phyloP scores from a whole-genome alignment of 2,888 invertebrate genomes.

The Camponotus fellah region DNA sequence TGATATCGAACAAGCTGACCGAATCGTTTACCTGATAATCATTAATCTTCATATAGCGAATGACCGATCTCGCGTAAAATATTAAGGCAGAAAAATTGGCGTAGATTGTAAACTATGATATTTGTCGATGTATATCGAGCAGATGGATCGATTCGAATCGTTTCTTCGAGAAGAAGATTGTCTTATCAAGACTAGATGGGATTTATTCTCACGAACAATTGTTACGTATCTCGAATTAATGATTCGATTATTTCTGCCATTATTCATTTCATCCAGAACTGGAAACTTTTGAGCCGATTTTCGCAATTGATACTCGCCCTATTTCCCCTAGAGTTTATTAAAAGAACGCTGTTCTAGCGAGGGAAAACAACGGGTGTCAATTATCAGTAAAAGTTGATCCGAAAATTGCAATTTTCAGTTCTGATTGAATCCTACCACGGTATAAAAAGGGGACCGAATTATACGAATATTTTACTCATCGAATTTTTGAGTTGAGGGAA shows the following conservation, averaged over 20 bases:
- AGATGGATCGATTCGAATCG: slow-evolving; percentile 10
- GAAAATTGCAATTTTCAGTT: slow-evolving; percentile 6
- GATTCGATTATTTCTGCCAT: slow-evolving; percentile 35
- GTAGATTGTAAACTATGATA: neutral
- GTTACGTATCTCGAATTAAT: neutral
- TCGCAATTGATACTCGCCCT: neutral
- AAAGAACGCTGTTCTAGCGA: neutral
- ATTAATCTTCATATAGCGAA: neutral
- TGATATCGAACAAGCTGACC: slow-evolving; percentile 5
- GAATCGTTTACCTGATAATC: slow-evolving; percentile 25
- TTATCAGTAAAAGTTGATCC: neutral
- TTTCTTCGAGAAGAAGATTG: neutral
- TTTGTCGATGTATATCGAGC: neutral
- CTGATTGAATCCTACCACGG: slow-evolving; percentile 8
- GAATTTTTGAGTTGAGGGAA: slow-evolving; percentile 44
- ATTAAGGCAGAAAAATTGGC: neutral
- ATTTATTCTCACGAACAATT: neutral
- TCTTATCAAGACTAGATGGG: neutral
- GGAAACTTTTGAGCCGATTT: neutral
- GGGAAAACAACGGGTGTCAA: neutral
- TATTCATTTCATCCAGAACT: slow-evolving; percentile 9
- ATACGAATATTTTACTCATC: slow-evolving; percentile 44
- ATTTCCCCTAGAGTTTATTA: neutral
- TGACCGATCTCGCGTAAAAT: neutral
- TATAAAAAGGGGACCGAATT: slow-evolving; percentile 37